Evolutionary conservation across 2,113 vertebrate species (phyloP).

Genomic region (Mormoops blainvillei): DNA sequence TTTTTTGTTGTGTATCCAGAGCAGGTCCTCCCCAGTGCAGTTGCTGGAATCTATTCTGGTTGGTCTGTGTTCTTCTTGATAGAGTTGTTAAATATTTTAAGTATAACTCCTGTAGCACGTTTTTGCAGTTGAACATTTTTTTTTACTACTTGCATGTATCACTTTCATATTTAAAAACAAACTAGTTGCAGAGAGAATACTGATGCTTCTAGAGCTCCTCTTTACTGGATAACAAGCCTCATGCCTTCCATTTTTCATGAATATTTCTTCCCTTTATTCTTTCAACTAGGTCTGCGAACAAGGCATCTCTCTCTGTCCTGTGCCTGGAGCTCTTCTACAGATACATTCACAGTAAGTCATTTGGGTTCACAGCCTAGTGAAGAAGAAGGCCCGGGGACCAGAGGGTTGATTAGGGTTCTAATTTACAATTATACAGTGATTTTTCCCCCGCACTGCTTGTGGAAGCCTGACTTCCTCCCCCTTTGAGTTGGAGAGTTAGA

Average conservation of each 20-base stretch:
- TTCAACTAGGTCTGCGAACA: neutral
- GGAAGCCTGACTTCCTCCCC: neutral
- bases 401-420: constrained; percentile 67
- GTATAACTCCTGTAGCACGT: neutral
- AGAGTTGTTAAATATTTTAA: neutral
- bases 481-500: constrained; percentile 65
- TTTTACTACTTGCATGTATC: neutral
- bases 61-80: neutral
- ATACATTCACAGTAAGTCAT: constrained; percentile 37
- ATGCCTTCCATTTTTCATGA: neutral
- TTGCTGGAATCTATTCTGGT: neutral
- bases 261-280: neutral
- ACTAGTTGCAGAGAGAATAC: neutral
- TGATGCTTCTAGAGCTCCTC: neutral
- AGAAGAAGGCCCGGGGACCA: constrained; percentile 63
- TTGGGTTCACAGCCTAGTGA: constrained; percentile 50
- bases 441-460: constrained; percentile 52
- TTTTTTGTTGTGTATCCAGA: neutral
- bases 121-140: neutral
- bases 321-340: constrained; percentile 6
- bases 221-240: neutral
- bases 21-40: neutral
- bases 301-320: constrained; percentile 1
- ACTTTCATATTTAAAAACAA: constrained; percentile 23
- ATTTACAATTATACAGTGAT: constrained; percentile 66